Evolutionary conservation across 1,140 invertebrate species (phyloP).

Genomic region (Drosophila watanabei): DNA sequence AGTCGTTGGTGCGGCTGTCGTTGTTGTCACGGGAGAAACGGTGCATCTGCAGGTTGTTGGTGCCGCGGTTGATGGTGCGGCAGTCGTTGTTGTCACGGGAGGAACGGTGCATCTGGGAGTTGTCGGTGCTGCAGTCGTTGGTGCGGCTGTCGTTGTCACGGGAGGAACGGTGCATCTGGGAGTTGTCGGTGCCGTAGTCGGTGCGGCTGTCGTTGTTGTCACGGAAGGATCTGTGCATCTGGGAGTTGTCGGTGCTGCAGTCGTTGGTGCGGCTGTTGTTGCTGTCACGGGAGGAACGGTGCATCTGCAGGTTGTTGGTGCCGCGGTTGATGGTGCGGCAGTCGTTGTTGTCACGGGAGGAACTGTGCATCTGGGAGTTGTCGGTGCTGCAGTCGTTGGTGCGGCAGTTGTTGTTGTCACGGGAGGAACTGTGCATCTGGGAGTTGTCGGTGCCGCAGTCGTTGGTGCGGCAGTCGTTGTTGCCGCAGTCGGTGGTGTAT

Average conservation of each 20-base stretch:
- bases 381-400: neutral
- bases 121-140: neutral
- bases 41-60: conserved; percentile 2
- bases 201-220: neutral
- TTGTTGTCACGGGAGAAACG: too few relatives aligned
- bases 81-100: neutral
- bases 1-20: neutral
- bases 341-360: neutral
- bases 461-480: neutral
- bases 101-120: neutral
- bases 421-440: neutral
- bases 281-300: too few relatives aligned
- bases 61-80: neutral
- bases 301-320: neutral
- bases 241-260: too few relatives aligned
- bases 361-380: neutral
- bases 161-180: neutral
- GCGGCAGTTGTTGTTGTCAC: neutral
- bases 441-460: neutral
- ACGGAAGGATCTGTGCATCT: too few relatives aligned
- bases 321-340: neutral
- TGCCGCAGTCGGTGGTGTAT: neutral
- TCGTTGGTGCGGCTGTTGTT: too few relatives aligned
- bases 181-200: neutral
- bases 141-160: neutral